These are phyloP conservation scores for Falco rusticolus DNA, from an alignment of 2,797 vertebrate genomes.

Conservation along the genomic window DNA sequence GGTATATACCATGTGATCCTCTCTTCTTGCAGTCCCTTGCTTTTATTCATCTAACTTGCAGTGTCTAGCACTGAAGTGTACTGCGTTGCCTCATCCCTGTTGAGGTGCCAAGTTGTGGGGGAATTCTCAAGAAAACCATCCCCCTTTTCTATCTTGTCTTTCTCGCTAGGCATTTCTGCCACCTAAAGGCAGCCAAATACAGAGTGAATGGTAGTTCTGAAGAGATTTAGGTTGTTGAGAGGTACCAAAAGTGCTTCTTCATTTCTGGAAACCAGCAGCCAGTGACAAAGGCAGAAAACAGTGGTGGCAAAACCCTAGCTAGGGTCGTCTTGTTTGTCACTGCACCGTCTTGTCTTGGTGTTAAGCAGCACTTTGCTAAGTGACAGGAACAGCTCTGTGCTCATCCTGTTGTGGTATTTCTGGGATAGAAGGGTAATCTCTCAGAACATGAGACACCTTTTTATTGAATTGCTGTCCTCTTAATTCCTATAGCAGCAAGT, in stretches of 20 bases:
- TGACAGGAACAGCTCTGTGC: background rate
- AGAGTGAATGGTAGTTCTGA: background rate
- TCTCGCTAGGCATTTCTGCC: background rate
- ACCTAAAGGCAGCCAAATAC: background rate
- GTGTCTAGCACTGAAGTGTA: accelerated
- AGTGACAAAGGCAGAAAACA: accelerated
- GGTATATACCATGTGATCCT: background rate
- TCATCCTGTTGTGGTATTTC: accelerated
- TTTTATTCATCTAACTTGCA: background rate
- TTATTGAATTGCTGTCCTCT: background rate
- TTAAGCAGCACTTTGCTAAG: background rate
- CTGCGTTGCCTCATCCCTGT: background rate
- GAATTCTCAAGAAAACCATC: background rate
- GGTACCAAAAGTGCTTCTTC: background rate
- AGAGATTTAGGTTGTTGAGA: background rate
- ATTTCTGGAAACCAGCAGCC: background rate
- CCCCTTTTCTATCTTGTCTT: background rate
- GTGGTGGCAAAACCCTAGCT: background rate
- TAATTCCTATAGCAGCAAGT: background rate
- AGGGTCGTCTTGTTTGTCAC: background rate
- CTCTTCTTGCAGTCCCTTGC: background rate
- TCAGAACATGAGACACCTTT: accelerated
- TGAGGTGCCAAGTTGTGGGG: background rate
- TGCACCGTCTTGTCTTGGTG: no score
- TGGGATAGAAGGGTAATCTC: accelerated